Evolutionary conservation across 2,113 vertebrate species (phyloP).

Genomic region (Ailuropoda melanoleuca): DNA sequence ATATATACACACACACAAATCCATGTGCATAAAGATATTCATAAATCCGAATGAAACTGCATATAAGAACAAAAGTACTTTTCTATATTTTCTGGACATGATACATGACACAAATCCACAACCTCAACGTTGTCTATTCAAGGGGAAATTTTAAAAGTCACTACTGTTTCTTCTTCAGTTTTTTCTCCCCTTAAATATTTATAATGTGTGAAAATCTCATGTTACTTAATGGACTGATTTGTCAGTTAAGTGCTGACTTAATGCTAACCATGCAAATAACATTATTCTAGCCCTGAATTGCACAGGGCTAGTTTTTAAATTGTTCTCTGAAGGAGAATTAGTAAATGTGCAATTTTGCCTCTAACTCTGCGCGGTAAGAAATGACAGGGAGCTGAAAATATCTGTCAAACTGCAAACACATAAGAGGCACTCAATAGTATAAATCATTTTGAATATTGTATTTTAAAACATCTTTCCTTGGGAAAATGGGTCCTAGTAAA

Average conservation of each 20-base stretch:
- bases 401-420: constrained; percentile 76
- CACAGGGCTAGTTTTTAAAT: constrained; percentile 72
- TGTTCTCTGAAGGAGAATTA: constrained; percentile 80
- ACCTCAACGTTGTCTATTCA: background rate
- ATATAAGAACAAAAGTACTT: constrained; percentile 62
- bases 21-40: constrained; percentile 23
- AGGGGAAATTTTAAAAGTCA: constrained; percentile 41
- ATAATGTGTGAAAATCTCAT: constrained; percentile 78
- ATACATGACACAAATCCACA: constrained; percentile 2
- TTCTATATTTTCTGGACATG: background rate
- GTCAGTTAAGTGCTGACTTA: constrained; percentile 78
- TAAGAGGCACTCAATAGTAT: constrained; percentile 68
- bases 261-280: constrained; percentile 76
- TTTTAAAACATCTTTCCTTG: constrained; percentile 78
- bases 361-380: constrained; percentile 57
- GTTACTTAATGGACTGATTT: constrained; percentile 78
- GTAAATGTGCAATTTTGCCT: constrained; percentile 69
- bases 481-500: constrained; percentile 76
- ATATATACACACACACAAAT: background rate
- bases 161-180: constrained; percentile 38
- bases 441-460: constrained; percentile 76
- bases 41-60: constrained; percentile 59
- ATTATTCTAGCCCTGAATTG: constrained; percentile 63
- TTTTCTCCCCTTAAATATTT: constrained; percentile 69
- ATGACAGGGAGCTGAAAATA: constrained; percentile 68